These are phyloP conservation scores for Danio tinwini DNA, from an alignment of 2,797 vertebrate species.

Conservation along the genomic window DNA sequence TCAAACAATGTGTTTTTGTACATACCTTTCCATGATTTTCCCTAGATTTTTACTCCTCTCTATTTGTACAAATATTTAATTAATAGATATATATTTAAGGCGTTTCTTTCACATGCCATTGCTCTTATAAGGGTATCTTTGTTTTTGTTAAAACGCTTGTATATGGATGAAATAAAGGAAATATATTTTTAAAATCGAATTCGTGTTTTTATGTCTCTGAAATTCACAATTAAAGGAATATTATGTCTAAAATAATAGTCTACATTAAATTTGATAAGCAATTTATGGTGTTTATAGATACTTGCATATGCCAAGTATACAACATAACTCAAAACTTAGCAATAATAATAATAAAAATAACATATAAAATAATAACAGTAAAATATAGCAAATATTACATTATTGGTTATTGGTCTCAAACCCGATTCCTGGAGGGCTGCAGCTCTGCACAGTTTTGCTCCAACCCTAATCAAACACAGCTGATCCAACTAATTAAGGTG, in stretches of 20 bases:
- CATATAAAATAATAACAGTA: no score
- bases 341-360: neutral
- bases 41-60: slow-evolving; percentile 33
- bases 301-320: neutral
- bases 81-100: slow-evolving; percentile 83
- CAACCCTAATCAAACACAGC: no score
- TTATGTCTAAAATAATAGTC: neutral
- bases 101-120: slow-evolving; percentile 59
- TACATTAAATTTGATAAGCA: neutral
- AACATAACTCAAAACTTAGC: neutral
- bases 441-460: no score
- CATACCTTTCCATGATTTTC: slow-evolving; percentile 55
- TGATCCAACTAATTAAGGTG: no score
- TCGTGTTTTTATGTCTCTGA: neutral
- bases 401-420: no score
- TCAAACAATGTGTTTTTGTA: slow-evolving; percentile 65
- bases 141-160: slow-evolving; percentile 64
- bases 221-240: neutral
- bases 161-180: slow-evolving; percentile 72
- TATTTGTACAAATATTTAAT: slow-evolving; percentile 74
- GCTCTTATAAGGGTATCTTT: slow-evolving; percentile 66
- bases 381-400: no score
- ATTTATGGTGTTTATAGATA: neutral
- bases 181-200: slow-evolving; percentile 78
- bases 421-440: no score